These are phyloP conservation scores for Antheraea pernyi DNA, from an alignment of 1,140 invertebrate genomes.

Conservation along the genomic window DNA sequence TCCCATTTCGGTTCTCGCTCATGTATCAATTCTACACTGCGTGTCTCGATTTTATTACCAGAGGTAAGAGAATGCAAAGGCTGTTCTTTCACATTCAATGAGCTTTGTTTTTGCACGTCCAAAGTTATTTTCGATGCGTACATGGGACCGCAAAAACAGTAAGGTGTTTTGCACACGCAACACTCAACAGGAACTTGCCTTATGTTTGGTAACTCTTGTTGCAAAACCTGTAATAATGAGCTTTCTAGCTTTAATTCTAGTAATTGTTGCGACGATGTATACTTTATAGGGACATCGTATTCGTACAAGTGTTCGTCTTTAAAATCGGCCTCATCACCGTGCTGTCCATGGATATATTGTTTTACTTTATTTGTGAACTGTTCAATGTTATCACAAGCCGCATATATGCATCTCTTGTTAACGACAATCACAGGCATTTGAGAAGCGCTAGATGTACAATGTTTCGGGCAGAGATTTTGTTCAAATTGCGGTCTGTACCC, in stretches of 20 bases:
- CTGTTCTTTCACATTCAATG: not conserved
- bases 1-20: slow-evolving; percentile 60
- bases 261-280: slow-evolving; percentile 37
- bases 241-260: slow-evolving; percentile 52
- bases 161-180: slow-evolving; percentile 41
- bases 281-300: slow-evolving; percentile 48
- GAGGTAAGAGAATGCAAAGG: slow-evolving; percentile 10
- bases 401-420: slow-evolving; percentile 60
- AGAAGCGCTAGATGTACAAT: slow-evolving; percentile 50
- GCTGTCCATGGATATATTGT: slow-evolving; percentile 37
- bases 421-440: slow-evolving; percentile 59
- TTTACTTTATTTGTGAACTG: slow-evolving; percentile 52
- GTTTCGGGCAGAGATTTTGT: slow-evolving; percentile 51
- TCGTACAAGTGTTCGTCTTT: slow-evolving; percentile 51
- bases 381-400: slow-evolving; percentile 58
- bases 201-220: slow-evolving; percentile 52
- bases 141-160: slow-evolving; percentile 48
- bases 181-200: slow-evolving; percentile 38
- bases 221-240: slow-evolving; percentile 60
- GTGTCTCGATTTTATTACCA: slow-evolving; percentile 35
- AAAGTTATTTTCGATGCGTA: slow-evolving; percentile 23
- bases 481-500: slow-evolving; percentile 47
- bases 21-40: slow-evolving; percentile 37
- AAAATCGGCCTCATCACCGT: slow-evolving; percentile 44
- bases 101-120: not conserved